Evolutionary conservation across 1,140 invertebrate species (phyloP).

Genomic region (Zaprionus nigranus): DNA sequence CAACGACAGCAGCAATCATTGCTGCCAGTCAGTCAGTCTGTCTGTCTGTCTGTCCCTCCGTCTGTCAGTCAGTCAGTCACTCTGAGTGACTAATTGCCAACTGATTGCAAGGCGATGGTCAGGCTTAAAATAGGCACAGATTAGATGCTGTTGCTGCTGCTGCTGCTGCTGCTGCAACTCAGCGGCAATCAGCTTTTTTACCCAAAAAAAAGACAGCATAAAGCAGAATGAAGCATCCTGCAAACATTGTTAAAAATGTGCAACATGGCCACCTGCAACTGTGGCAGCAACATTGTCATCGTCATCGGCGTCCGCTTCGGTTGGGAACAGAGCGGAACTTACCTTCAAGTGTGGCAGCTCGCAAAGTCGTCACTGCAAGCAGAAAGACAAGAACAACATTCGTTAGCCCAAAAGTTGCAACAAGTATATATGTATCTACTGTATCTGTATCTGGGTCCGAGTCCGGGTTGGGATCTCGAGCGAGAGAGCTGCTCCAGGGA

Average conservation of each 20-base stretch:
- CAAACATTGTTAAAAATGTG: neutral
- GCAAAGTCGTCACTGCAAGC: slow-evolving; percentile 18
- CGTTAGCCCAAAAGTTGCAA: slow-evolving; percentile 8
- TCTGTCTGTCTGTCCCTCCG: slow-evolving; percentile 13
- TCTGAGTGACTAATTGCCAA: slow-evolving; percentile 75
- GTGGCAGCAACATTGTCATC: too few species aligned
- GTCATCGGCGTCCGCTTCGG: neutral
- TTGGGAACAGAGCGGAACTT: neutral
- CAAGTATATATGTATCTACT: neutral
- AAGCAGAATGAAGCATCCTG: neutral
- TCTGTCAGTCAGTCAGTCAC: slow-evolving; percentile 32
- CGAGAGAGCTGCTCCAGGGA: neutral
- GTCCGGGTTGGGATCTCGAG: too few species aligned
- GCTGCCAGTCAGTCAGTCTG: slow-evolving; percentile 16
- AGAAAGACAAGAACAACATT: slow-evolving; percentile 18
- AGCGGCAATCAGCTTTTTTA: slow-evolving; percentile 14
- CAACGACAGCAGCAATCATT: neutral
- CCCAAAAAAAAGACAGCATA: neutral
- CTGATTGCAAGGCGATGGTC: slow-evolving; percentile 57
- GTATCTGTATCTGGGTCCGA: neutral
- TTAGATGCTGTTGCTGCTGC: slow-evolving; percentile 33
- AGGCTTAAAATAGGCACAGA: slow-evolving; percentile 63
- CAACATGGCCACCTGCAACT: neutral
- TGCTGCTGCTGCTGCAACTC: slow-evolving; percentile 10
- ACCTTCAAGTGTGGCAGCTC: slow-evolving; percentile 35